Base-by-base conservation (phyloP, 2,888 invertebrate species). In the Noctua janthe region DNA sequence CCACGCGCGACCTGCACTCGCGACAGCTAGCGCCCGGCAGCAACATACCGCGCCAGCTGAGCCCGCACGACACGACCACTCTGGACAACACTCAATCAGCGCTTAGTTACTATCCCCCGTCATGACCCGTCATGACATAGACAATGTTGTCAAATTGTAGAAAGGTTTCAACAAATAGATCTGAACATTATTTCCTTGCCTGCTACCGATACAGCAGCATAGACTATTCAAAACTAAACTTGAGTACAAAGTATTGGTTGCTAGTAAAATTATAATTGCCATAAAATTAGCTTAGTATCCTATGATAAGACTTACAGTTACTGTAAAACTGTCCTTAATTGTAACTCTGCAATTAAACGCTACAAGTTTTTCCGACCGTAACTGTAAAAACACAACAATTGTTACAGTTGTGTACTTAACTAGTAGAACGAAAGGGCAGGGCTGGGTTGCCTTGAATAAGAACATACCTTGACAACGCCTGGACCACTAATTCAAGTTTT, bases 171-270 rank as follows among this genome's bases (percentile, higher is more conserved):
- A 79, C 85, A 82, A 88, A 80, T 83, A 86, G 89, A 87, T 89
- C 85, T 88, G 87, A 86, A 77, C 78, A 87, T 81, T 85, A 66
- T 59, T 66, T 80, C 86, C 74, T 78, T 84, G 84, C 82, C 85
- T 71, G 81, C 78, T 83, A 75, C 80, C 80, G 85, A 76, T 81
- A 76, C 78, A 51, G 54, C 76, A 67, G 54, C 80, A 77, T 81
- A 73, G 85, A 72, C 81, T 77, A 59, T 77, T 81, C 73, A 74
- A 81, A 86, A 84, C 76, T 66, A 81, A 84, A 82, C 84, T 88
- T 70, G 82, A 76, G 47, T 71, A 66, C 73, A 74, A 81, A 71
- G 39, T 73, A 64, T 78, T 49, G 49, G 74, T 81, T 81, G 75
- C 78, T 81, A 74, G 66, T 64, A 59, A 71, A 47, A 62, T 74